Evolutionary conservation across 2,113 vertebrate genomes (phyloP).

Genomic region (Phylloscopus whistleri): DNA sequence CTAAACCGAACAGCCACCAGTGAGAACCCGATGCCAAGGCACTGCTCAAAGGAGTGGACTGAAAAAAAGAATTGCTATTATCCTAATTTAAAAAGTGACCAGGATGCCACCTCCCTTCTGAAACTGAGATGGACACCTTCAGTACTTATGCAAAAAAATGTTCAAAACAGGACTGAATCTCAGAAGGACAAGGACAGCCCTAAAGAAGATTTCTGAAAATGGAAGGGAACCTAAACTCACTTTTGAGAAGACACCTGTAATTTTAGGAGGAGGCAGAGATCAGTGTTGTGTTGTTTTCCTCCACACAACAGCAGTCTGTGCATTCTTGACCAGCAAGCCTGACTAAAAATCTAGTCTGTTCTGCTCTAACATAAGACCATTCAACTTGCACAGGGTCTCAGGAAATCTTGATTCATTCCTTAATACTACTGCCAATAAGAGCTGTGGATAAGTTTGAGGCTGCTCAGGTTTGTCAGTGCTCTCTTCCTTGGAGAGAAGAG

Average conservation of each 20-base stretch:
- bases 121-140: not conserved
- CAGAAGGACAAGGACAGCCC: not conserved
- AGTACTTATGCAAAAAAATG: not conserved
- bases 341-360: not conserved
- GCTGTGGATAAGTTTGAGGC: not conserved
- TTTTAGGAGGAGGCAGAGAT: not conserved
- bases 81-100: not conserved
- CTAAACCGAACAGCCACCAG: not conserved
- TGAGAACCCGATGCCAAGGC: not conserved
- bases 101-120: not conserved
- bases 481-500: not conserved
- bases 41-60: not conserved
- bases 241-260: not conserved
- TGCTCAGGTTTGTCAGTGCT: not conserved
- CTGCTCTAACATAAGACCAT: not conserved
- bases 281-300: fast-evolving
- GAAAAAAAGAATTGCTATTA: not conserved
- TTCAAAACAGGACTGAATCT: not conserved
- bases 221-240: not conserved
- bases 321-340: not conserved
- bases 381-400: not conserved
- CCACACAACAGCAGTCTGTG: not conserved
- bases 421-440: not conserved
- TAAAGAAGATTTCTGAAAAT: not conserved
- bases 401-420: not conserved